Conservation (phyloP, 2,113 vertebrate species). For the Rhodinocichla rosea region DNA sequence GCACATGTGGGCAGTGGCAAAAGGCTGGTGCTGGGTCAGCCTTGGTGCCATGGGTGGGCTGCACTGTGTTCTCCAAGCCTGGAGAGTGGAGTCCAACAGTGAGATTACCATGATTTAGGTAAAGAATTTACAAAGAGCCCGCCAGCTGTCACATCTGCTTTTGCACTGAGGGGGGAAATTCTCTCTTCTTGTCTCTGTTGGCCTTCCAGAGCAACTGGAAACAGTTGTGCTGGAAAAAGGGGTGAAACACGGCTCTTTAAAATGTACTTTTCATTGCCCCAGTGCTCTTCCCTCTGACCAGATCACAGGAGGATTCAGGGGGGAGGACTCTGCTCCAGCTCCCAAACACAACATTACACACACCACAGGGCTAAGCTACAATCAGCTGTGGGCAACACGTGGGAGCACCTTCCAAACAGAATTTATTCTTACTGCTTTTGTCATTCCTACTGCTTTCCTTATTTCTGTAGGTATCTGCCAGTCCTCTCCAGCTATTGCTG, state of each 20-base stretch:
- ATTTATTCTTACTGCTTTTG: not conserved
- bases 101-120: rapidly evolving
- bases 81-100: not conserved
- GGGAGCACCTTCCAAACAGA: not conserved
- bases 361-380: rapidly evolving
- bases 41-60: not conserved
- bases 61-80: not conserved
- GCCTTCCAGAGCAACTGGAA: not conserved
- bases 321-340: not conserved
- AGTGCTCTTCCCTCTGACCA: not conserved
- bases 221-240: not conserved
- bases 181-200: not conserved
- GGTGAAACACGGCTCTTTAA: not conserved
- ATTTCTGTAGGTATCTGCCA: rapidly evolving
- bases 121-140: not conserved
- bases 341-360: rapidly evolving
- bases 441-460: not conserved
- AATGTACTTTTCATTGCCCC: not conserved
- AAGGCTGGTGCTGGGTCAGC: not conserved
- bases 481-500: not conserved
- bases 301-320: not conserved
- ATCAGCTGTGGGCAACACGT: not conserved
- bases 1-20: not conserved
- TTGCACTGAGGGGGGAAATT: not conserved
- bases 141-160: not conserved